Base-by-base conservation (phyloP, 2,888 invertebrate genomes). In the Julus scandinavius region DNA sequence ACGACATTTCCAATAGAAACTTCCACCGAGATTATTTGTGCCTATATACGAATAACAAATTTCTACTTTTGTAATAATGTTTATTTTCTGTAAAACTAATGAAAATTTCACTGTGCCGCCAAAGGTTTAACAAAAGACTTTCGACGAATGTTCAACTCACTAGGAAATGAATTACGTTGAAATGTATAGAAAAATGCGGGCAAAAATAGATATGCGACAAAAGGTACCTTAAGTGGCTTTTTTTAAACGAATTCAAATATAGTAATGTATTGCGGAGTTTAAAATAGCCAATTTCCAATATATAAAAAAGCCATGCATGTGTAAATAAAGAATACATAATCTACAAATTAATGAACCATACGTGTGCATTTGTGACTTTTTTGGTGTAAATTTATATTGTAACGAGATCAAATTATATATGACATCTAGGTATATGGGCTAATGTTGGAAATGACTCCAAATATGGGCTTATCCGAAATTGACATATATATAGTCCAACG, bases 41-140 rank as follows among this genome's bases (percentile, higher is more conserved):
- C 38, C 13, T 38, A 29, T 29, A 29, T 29, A 29, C 63, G 20
- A 72, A 72, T 54, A 72, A 72, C 63, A 72, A 72, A 72, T 72
- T 72, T 72, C 63, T 29, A n/a, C 7, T 72, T 63, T 72, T 20
- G 63, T 38, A 80, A 80, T 80, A 80, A 80, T 80, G 80, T 80
- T 80, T 80, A 80, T 80, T 80, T 80, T 80, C 38, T 5, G 29
- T 13, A 38, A 80, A 80, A 63, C 63, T 38, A 80, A 80, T 80
- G 80, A 80, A 80, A 80, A 38, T 29, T 38, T 80, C 80, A 80
- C 11, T 80, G 38, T 17, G 63, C 38, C 29, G 11, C 3, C 7
- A 29, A 20, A 13, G 80, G 29, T 80, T 80, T 80, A 80, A 80
- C 80, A 38, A 80, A 80, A 38, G 80, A 80, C n/a, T n/a, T 20